These are phyloP conservation scores for Aromia moschata DNA, from an alignment of 2,888 invertebrate genomes.

Conservation along the genomic window DNA sequence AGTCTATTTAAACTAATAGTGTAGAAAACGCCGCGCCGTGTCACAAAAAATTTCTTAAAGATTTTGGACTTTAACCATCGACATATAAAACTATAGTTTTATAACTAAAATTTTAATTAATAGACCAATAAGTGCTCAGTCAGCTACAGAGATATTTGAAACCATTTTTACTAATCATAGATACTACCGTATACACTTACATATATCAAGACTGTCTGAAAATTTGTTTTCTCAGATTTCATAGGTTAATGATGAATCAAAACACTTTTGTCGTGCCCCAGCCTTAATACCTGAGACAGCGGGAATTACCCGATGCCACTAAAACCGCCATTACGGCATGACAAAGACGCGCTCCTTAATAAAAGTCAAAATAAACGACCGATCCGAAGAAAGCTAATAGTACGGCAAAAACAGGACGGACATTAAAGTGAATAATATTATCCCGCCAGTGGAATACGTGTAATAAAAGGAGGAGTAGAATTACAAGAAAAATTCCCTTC, in stretches of 20 bases:
- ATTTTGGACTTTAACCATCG: too few species aligned
- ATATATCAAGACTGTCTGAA: too few species aligned
- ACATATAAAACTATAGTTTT: too few species aligned
- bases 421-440: slow-evolving; percentile 16
- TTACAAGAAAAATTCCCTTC: slow-evolving; percentile 28
- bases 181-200: too few species aligned
- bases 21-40: too few species aligned
- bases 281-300: neutral
- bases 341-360: neutral
- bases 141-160: too few species aligned
- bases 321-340: neutral
- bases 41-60: too few species aligned
- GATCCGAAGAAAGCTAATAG: slow-evolving; percentile 5
- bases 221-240: too few species aligned
- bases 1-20: too few species aligned
- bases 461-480: slow-evolving; percentile 30
- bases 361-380: slow-evolving; percentile 14
- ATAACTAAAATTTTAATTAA: too few species aligned
- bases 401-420: slow-evolving; percentile 1
- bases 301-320: neutral
- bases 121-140: too few species aligned
- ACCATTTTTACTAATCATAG: too few species aligned
- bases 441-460: slow-evolving; percentile 9
- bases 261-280: neutral
- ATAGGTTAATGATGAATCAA: neutral